Evolutionary conservation across 2,113 vertebrate genomes (phyloP), one percentile per base, ranked within the genome.

Genomic region (Gila orcuttii): DNA sequence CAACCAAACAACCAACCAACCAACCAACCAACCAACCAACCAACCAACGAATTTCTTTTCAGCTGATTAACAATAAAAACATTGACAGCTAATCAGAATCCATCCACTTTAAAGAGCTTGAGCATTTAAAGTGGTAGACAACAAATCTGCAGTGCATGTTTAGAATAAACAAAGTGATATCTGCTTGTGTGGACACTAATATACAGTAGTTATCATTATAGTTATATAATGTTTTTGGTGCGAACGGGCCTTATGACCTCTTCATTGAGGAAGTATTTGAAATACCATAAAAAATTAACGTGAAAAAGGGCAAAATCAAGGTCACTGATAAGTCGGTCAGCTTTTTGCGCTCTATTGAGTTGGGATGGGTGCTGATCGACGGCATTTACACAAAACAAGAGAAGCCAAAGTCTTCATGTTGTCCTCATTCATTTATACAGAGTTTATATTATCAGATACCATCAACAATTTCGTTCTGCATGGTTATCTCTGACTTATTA

Each of bases 361-460:
- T 77, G 17, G 28, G 28, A 57, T 23, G 50, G 50, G 21, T 12
- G 39, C 10, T n/a, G 39, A 23, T n/a, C 4, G 3, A 6, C 1
- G 3, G 25, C 25, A 31, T 39, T 21, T 28, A 47, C 31, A 64
- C 39, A 31, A 64, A 47, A 45, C 36, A 36, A 23, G 75, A 77
- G 28, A 57, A 57, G 17, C 76, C n/a, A 36, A 81, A 19, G 25
- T 81, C 39, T 42, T 60, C 59, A 64, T 66, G 23, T n/a, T 81
- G 19, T 60, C 36, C 36, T 79, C 33, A 42, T 79, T 69, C n/a
- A 82, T 47, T 21, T 33, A 25, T 79, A 47, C 45, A 36, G 45
- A 17, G 36, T 69, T 82, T 82, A 52, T 82, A 82, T 55, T 55
- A 36, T 82, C 19, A 82, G 62, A 68, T 50, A 33, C 45, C 25